phyloP scores from a whole-genome alignment of 1,140 invertebrate genomes.

The Schlechtendalia chinensis region DNA sequence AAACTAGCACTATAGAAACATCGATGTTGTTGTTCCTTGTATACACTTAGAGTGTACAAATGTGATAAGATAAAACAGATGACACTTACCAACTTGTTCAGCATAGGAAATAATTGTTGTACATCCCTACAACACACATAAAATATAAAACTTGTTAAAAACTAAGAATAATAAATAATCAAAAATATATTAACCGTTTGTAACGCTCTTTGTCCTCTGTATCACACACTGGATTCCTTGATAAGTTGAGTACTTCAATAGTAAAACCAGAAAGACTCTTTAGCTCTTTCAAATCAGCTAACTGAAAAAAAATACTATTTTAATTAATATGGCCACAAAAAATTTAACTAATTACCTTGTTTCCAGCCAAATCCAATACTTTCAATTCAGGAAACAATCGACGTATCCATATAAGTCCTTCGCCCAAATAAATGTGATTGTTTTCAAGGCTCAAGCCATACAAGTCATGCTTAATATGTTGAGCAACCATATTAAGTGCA shows the following conservation, averaged over 20 bases:
- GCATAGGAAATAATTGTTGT: conserved; percentile 28
- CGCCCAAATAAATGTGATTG: conserved; percentile 34
- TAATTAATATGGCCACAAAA: not conserved
- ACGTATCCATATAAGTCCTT: conserved; percentile 44
- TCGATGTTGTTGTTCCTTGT: conserved; percentile 12
- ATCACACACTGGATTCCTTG: conserved; percentile 26
- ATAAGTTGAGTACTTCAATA: conserved; percentile 36
- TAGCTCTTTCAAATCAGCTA: conserved; percentile 36
- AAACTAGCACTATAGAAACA: conserved; percentile 32
- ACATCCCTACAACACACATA: conserved; percentile 15
- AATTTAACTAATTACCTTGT: conserved; percentile 8
- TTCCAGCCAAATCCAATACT: conserved; percentile 22
- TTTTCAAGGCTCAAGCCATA: conserved; percentile 38
- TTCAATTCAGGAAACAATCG: conserved; percentile 43
- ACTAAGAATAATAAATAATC: not conserved
- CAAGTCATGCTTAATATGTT: conserved; percentile 40
- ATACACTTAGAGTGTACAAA: conserved; percentile 7
- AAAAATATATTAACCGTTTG: conserved; percentile 1
- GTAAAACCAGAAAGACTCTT: not conserved
- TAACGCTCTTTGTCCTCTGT: conserved; percentile 42
- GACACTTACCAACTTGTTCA: conserved; percentile 38
- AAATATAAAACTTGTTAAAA: not conserved
- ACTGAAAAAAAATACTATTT: conserved; percentile 14
- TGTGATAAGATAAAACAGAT: conserved; percentile 5
- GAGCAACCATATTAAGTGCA: conserved; percentile 27